Evolutionary conservation across 1,140 invertebrate species (phyloP), one percentile per base, ranked within the genome.

Genomic region (Helicorthomorpha holstii): DNA sequence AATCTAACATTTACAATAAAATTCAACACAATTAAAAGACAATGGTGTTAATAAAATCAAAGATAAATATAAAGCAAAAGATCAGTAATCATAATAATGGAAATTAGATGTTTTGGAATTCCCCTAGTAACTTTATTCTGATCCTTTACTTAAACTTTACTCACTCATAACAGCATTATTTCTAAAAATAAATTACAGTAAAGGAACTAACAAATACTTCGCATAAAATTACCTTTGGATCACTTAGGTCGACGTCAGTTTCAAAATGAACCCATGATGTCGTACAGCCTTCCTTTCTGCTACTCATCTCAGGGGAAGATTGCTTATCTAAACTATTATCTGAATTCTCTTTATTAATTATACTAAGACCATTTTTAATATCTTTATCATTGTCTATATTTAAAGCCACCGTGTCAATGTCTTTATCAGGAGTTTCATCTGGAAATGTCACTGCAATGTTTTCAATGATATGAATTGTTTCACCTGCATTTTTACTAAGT

Each of bases 261-360:
- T 83, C 79, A 21, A 84, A 77, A 64, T 82, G 81, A 53, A 84
- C 75, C 81, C 81, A 84, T 51, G 81, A 80, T 2, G 81, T 82
- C 23, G 77, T 75, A 58, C 76, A 78, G 63, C 79, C 79, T 56
- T 79, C 74, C 19, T 77, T 77, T 34, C 29, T 34, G 29, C 29
- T 34, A 7, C 29, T 27, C 26, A n/a, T 24, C 38, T n/a, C 34
- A 51, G 27, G 24, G 4, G 23, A 29, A 44, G 12, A 26, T 4
- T 51, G 10, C 26, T 44, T n/a, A 43, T 7, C 19, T 23, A 19
- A 7, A n/a, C 34, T 24, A 42, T 51, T 24, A 2, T 43, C 38
- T 3, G 12, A 34, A 16, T 34, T 16, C 29, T 16, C 7, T 34
- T 34, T 16, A 34, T 16, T 34, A 7, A 7, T 16, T 34, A 16